These are phyloP conservation scores for Stenchaetothrips biformis DNA, from an alignment of 2,888 invertebrate species.

Conservation along the genomic window DNA sequence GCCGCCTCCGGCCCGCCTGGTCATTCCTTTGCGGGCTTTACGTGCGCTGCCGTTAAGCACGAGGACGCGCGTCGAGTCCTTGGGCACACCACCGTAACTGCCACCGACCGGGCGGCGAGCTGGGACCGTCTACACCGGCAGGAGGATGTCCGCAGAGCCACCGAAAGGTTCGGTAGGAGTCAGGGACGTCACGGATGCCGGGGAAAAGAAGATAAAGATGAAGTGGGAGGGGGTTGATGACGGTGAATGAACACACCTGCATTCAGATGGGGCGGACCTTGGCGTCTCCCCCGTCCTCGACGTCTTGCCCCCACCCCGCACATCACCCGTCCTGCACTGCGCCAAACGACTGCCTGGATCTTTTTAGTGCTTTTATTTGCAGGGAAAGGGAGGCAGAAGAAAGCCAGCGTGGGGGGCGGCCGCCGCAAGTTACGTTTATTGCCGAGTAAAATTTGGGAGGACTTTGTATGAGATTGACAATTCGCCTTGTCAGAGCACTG, in stretches of 20 bases:
- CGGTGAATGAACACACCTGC: not conserved
- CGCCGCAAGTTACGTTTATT: not conserved
- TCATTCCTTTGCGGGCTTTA: not conserved
- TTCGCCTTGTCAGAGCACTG: not conserved
- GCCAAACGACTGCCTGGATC: no score
- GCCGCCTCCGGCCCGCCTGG: no score
- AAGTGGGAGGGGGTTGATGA: not conserved
- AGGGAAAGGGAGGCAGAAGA: no score
- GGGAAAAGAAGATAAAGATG: not conserved
- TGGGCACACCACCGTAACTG: not conserved
- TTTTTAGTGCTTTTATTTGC: no score
- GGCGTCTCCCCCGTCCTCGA: not conserved
- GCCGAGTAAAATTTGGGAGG: constrained; percentile 12
- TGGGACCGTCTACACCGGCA: no score
- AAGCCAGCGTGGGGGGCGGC: not conserved
- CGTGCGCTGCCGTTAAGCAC: not conserved
- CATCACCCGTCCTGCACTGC: not conserved
- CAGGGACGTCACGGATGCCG: no score
- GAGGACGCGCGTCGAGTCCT: no score
- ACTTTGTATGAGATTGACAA: not conserved
- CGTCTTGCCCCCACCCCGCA: not conserved
- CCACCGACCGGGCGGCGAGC: not conserved
- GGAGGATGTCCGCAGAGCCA: no score
- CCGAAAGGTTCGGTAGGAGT: no score
- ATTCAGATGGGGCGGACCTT: not conserved